Base-by-base conservation (phyloP, 2,888 invertebrate species). In the Microplitis deprimator region DNA sequence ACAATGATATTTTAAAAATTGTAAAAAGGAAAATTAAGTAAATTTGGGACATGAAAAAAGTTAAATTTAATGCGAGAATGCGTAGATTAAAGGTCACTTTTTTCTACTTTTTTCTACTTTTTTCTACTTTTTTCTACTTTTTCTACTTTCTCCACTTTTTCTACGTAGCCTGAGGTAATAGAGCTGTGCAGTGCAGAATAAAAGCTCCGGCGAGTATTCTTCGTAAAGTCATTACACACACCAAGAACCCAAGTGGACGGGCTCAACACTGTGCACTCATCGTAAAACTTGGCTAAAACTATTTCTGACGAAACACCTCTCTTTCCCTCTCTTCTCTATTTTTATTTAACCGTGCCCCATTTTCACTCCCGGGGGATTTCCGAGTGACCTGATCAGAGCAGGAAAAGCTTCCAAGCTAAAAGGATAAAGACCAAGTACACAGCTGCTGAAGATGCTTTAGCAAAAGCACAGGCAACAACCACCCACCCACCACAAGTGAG, bases 161-260 rank as follows among this genome's bases (percentile, higher is more conserved):
- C 1, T 2, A 13, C 13, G 3, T 50, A 50, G 50, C 50, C 50
- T 13, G 50, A 8, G 50, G 50, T 50, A 50, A 50, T 50, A 50
- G 50, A 8, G 13, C 50, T 50, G 50, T 50, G 50, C 50, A 50
- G 50, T 5, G 50, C 50, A n/a, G 72, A 50, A 67, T 29, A 70
- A 41, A 65, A 76, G 62, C 61, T 39, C 68, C 29, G n/a, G 61
- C 17, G 40, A 72, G 29, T 64, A 61, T 61, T n/a, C 72, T 76
- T 16, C 72, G 61, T 76, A 76, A 76, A 68, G 76, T 68, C 67
- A 40, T 76, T 72, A 72, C 76, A 64, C 64, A 64, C 39, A 38
- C 60, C 72, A 59, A 60, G 75, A 64, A 61, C 50, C 64, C 59
- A 65, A 71, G 65, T 76, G 61, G 72, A 61, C 50, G 13, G 68